Percentiles rank a stretch among this genome's conserved stretches.
phyloP scores from a whole-genome alignment of 2,113 vertebrate species.

The Edolisoma coerulescens region DNA sequence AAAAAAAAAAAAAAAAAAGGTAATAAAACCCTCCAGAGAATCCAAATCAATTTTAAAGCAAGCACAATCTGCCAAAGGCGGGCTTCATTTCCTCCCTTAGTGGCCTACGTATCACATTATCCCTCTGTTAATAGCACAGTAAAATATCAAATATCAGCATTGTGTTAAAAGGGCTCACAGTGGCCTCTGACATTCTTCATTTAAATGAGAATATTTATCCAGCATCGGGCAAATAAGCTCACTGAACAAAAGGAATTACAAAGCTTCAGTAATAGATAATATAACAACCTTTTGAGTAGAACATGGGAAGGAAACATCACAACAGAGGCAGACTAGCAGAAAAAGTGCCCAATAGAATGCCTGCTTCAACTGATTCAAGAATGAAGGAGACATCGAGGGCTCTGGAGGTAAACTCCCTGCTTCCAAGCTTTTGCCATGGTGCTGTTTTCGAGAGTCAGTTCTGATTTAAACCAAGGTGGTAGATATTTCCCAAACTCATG shows the following conservation, averaged over 20 bases:
- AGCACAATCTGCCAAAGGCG: neutral
- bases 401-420: neutral
- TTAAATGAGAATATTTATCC: neutral
- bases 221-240: neutral
- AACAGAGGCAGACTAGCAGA: neutral
- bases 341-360: neutral
- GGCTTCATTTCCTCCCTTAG: neutral
- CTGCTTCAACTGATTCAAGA: neutral
- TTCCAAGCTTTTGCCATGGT: neutral
- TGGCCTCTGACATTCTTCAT: neutral
- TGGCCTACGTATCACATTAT: neutral
- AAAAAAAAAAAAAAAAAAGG: neutral
- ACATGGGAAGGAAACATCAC: neutral
- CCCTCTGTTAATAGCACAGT: conserved; percentile 10
- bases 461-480: neutral
- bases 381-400: neutral
- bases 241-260: neutral
- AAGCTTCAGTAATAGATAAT: neutral
- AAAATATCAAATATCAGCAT: conserved; percentile 9
- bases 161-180: neutral
- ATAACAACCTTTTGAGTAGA: neutral
- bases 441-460: neutral
- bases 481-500: neutral
- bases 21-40: neutral
- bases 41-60: neutral